Evolutionary conservation across 2,888 invertebrate species (phyloP).

Genomic region (Eupithecia subumbrata): DNA sequence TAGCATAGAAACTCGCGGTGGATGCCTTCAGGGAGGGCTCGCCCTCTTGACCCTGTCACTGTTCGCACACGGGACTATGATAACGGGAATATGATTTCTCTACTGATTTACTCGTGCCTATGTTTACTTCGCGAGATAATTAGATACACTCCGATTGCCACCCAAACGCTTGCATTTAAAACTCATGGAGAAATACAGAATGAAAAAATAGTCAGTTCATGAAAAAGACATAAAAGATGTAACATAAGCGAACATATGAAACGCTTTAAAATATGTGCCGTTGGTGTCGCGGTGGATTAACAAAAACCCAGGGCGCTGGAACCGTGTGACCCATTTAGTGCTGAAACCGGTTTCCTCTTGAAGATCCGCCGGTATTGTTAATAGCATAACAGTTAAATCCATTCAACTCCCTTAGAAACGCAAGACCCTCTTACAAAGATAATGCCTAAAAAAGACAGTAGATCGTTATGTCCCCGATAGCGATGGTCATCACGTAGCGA

Average conservation of each 20-base stretch:
- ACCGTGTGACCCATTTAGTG: slow-evolving; percentile 84
- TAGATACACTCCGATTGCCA: slow-evolving; percentile 56
- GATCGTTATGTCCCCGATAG: slow-evolving; percentile 71
- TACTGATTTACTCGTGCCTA: slow-evolving; percentile 43
- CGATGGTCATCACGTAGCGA: slow-evolving; percentile 70
- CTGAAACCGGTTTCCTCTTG: slow-evolving; percentile 81
- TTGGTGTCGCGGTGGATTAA: slow-evolving; percentile 64
- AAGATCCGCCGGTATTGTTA: slow-evolving; percentile 78
- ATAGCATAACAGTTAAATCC: slow-evolving; percentile 77
- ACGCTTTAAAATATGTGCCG: slow-evolving; percentile 46
- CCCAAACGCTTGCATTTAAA: neutral
- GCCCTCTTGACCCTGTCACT: slow-evolving; percentile 81
- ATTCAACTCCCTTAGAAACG: slow-evolving; percentile 77
- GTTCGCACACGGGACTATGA: slow-evolving; percentile 70
- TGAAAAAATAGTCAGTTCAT: slow-evolving; percentile 1
- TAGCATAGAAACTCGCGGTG: slow-evolving; percentile 80
- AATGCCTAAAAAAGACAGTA: slow-evolving; percentile 79
- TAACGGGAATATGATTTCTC: slow-evolving; percentile 79
- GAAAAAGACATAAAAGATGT: slow-evolving; percentile 23
- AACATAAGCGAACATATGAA: slow-evolving; percentile 27
- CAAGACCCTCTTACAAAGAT: slow-evolving; percentile 75
- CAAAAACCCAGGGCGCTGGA: slow-evolving; percentile 76
- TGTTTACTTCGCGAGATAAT: slow-evolving; percentile 55
- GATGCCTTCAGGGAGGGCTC: slow-evolving; percentile 73
- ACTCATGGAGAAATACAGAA: neutral